These are phyloP conservation scores for Bactericera cockerelli DNA, from an alignment of 1,140 invertebrate genomes.

Conservation along the genomic window DNA sequence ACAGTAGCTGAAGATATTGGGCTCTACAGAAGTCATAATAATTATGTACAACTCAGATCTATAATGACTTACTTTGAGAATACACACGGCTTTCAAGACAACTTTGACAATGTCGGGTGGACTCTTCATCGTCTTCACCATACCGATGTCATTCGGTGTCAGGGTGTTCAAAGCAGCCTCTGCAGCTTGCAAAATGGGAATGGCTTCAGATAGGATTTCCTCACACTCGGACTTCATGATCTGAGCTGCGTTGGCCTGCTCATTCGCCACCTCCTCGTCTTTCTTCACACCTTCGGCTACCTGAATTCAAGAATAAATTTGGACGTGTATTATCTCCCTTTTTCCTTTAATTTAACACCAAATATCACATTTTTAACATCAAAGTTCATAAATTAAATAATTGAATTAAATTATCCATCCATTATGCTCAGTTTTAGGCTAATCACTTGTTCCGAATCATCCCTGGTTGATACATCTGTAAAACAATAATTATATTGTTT, in stretches of 20 bases:
- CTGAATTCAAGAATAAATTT: conserved; percentile 14
- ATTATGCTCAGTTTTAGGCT: too few species aligned
- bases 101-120: conserved; percentile 84
- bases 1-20: too few species aligned
- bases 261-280: conserved; percentile 51
- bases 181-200: conserved; percentile 84
- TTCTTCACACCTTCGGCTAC: conserved; percentile 38
- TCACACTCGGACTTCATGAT: conserved; percentile 91
- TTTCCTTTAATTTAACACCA: conserved; percentile 2
- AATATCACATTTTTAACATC: conserved; percentile 7
- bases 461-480: too few species aligned
- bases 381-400: too few species aligned
- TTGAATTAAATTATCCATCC: too few species aligned
- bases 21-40: too few species aligned
- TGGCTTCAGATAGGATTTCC: conserved; percentile 77
- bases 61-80: conserved; percentile 73
- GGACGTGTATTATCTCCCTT: conserved; percentile 12
- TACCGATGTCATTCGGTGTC: conserved; percentile 78
- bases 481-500: too few species aligned
- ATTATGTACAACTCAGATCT: too few species aligned
- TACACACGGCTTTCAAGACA: conserved; percentile 92
- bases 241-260: conserved; percentile 64
- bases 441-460: too few species aligned
- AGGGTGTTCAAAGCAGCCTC: conserved; percentile 78
- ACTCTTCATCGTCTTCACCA: conserved; percentile 95